Evolutionary conservation across 2,113 vertebrate species (phyloP).

Genomic region (Perca fluviatilis): DNA sequence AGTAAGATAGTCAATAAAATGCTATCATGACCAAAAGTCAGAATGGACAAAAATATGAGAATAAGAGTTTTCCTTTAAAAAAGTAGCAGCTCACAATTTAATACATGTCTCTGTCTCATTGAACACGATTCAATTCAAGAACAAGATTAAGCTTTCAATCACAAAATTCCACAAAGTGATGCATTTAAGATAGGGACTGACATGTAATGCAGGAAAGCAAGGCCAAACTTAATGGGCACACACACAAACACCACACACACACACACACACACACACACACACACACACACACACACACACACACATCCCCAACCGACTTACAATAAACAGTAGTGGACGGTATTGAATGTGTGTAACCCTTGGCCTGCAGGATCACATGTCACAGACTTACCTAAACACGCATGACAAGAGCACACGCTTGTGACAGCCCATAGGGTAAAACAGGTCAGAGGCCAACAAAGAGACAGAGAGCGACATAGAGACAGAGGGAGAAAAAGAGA

Average conservation of each 20-base stretch:
- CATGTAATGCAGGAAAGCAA: background rate
- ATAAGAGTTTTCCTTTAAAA: background rate
- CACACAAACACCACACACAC: background rate
- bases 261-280: too few relatives aligned
- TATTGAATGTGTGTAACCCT: constrained; percentile 58
- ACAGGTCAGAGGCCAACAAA: constrained; percentile 60
- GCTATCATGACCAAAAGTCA: background rate
- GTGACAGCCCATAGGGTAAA: constrained; percentile 59
- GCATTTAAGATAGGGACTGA: constrained; percentile 8
- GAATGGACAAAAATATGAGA: background rate
- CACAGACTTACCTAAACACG: constrained; percentile 64
- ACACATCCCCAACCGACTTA: constrained; percentile 30
- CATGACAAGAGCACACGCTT: constrained; percentile 53
- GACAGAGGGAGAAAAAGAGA: constrained; percentile 26
- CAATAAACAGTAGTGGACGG: constrained; percentile 50
- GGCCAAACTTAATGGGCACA: constrained; percentile 9
- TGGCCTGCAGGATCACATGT: constrained; percentile 70
- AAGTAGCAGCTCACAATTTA: background rate
- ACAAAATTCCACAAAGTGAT: background rate
- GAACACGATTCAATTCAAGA: background rate
- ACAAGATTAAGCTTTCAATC: background rate
- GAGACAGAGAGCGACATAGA: constrained; percentile 26
- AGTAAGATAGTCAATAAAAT: background rate
- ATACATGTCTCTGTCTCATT: background rate
- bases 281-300: background rate